Evolutionary conservation across 2,888 invertebrate species (phyloP).

Genomic region (Caenorhabditis macrosperma): DNA sequence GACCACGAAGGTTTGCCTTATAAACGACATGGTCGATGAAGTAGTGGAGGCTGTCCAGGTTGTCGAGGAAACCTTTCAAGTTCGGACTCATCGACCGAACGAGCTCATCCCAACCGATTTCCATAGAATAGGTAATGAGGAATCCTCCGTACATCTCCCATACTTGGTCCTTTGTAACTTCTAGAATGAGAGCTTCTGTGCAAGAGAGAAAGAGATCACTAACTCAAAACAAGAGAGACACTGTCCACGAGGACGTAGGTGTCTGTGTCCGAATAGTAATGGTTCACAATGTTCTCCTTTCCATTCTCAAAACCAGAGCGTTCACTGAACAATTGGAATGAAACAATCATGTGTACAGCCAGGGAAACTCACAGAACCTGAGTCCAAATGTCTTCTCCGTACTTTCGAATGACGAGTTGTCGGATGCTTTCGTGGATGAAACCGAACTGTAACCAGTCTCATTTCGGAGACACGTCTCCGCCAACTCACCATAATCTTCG

Average conservation of each 20-base stretch:
- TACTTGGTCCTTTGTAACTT: constrained; percentile 71
- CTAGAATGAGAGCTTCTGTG: constrained; percentile 38
- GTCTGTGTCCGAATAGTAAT: constrained; percentile 73
- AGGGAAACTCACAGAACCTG: too few species aligned
- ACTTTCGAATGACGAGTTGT: constrained; percentile 71
- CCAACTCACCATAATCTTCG: constrained; percentile 18
- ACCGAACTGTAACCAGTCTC: too few species aligned
- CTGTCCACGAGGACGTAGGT: constrained; percentile 72
- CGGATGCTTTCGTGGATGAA: constrained; percentile 61
- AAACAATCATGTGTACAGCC: too few species aligned
- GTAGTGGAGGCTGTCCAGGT: constrained; percentile 91
- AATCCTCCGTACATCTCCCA: constrained; percentile 77
- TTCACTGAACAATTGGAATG: too few species aligned
- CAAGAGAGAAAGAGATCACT: too few species aligned
- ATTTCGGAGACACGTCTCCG: too few species aligned
- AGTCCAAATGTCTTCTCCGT: constrained; percentile 74
- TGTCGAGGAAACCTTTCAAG: constrained; percentile 89
- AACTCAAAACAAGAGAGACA: constrained; percentile 59
- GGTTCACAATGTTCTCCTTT: constrained; percentile 76
- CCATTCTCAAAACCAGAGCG: constrained; percentile 73
- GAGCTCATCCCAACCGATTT: constrained; percentile 77
- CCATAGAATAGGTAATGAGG: constrained; percentile 76
- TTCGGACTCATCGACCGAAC: constrained; percentile 73
- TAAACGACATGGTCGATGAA: constrained; percentile 77
- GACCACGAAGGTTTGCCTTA: constrained; percentile 81